A percentile compares a stretch with the other conserved stretches of the same genome.
Conservation (phyloP, 2,113 vertebrate species). For the Cyphomyrus discorhynchus region DNA sequence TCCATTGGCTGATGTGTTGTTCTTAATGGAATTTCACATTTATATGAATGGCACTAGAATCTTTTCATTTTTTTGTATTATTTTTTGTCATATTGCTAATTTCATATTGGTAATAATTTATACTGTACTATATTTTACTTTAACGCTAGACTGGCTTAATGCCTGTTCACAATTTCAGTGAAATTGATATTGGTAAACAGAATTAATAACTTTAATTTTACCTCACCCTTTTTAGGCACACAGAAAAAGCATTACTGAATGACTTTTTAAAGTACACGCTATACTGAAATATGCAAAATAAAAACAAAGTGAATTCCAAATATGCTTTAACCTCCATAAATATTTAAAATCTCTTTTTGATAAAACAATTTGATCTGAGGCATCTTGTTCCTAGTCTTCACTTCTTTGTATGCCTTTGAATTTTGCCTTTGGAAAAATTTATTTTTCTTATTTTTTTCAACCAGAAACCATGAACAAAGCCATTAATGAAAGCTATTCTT, state of each 20-base stretch:
- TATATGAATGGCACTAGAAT: background rate
- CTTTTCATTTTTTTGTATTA: background rate
- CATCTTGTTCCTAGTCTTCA: background rate
- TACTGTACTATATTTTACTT: background rate
- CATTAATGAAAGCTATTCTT: background rate
- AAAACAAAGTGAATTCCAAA: background rate
- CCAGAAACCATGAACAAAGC: background rate
- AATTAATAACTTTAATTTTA: background rate
- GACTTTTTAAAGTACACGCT: background rate
- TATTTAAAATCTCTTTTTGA: background rate
- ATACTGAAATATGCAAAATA: background rate
- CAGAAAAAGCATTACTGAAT: no score
- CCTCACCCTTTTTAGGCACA: background rate
- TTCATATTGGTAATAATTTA: background rate
- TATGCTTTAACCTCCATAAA: background rate
- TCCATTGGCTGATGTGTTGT: background rate
- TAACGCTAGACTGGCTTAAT: background rate
- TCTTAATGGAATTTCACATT: background rate
- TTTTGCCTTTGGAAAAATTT: background rate
- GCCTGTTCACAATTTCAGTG: background rate
- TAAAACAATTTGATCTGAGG: background rate
- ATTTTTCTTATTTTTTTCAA: background rate
- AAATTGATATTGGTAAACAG: background rate
- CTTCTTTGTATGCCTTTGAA: background rate
- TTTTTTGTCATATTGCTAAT: background rate